Evolutionary conservation across 2,113 vertebrate genomes (phyloP).

Genomic region (Dicrurus megarhynchus): DNA sequence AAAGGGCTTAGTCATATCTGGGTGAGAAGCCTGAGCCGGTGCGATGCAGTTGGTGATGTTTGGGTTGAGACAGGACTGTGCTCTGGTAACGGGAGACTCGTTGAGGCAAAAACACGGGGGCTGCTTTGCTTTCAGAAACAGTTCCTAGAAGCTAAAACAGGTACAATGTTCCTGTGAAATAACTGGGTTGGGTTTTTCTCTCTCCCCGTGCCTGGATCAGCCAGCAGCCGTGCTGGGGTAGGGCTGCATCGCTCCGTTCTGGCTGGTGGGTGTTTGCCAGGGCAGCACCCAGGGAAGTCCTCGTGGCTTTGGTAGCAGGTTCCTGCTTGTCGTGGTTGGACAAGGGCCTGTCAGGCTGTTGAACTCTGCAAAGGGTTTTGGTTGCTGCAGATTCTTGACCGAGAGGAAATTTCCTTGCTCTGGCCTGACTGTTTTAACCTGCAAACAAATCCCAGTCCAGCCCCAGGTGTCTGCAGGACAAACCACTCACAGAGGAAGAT

Average conservation of each 20-base stretch:
- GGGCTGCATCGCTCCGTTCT: neutral
- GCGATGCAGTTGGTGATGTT: rapidly evolving
- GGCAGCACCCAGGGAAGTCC: neutral
- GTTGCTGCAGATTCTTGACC: neutral
- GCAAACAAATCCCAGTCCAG: neutral
- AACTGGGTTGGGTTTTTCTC: neutral
- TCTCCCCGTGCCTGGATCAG: neutral
- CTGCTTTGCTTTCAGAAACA: neutral
- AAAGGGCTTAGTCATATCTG: conserved; percentile 19
- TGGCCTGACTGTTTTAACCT: neutral
- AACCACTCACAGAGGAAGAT: neutral
- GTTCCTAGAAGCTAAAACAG: neutral
- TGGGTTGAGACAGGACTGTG: neutral
- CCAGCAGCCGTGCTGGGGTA: neutral
- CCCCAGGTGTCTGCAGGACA: neutral
- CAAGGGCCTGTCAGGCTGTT: neutral
- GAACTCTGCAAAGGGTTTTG: rapidly evolving
- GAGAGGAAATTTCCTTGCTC: neutral
- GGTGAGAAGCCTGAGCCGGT: neutral
- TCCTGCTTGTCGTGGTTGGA: neutral
- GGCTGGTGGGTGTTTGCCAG: neutral
- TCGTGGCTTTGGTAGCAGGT: neutral
- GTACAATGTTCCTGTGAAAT: neutral
- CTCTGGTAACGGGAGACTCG: neutral
- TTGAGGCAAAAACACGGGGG: neutral